phyloP scores from a whole-genome alignment of 2,888 invertebrate species.

The Aromia moschata region DNA sequence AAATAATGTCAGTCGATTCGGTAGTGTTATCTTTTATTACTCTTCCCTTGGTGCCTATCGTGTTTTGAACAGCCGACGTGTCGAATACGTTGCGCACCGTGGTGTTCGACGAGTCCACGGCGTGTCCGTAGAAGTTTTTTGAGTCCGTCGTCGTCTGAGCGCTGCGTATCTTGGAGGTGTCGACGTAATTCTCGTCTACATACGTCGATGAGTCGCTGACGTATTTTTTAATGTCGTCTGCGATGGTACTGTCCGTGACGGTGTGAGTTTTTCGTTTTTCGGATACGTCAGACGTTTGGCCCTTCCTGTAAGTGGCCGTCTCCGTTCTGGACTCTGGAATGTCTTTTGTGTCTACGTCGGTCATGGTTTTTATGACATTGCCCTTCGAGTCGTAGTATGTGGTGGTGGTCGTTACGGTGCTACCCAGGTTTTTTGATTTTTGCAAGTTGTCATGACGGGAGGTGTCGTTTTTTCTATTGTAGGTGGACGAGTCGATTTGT shows the following conservation, averaged over 20 bases:
- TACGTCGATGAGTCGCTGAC: constrained; percentile 13
- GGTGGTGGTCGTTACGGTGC: constrained; percentile 53
- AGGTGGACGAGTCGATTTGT: constrained; percentile 2
- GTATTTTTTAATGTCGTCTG: constrained; percentile 18
- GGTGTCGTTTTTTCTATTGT: constrained; percentile 7
- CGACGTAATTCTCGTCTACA: constrained; percentile 44
- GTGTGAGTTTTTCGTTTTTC: constrained; percentile 30
- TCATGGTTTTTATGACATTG: constrained; percentile 56
- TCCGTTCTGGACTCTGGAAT: constrained; percentile 34
- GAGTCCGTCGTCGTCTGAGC: constrained; percentile 48
- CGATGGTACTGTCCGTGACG: constrained; percentile 22
- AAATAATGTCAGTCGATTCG: constrained; percentile 58
- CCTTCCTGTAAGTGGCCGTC: constrained; percentile 2
- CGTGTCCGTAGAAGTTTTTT: constrained; percentile 46
- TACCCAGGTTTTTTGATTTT: constrained; percentile 37
- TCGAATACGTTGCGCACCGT: constrained; percentile 55
- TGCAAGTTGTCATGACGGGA: constrained; percentile 23
- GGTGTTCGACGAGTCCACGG: constrained; percentile 48
- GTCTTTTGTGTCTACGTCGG: constrained; percentile 50
- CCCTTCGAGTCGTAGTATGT: constrained; percentile 61
- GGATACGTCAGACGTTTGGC: neutral
- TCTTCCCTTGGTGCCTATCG: constrained; percentile 58
- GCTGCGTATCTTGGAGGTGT: constrained; percentile 48
- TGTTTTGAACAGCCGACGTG: constrained; percentile 55
- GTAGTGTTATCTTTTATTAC: constrained; percentile 65